Evolutionary conservation across 2,888 invertebrate genomes (phyloP).

Genomic region (Hermaeophaga mercurialis): DNA sequence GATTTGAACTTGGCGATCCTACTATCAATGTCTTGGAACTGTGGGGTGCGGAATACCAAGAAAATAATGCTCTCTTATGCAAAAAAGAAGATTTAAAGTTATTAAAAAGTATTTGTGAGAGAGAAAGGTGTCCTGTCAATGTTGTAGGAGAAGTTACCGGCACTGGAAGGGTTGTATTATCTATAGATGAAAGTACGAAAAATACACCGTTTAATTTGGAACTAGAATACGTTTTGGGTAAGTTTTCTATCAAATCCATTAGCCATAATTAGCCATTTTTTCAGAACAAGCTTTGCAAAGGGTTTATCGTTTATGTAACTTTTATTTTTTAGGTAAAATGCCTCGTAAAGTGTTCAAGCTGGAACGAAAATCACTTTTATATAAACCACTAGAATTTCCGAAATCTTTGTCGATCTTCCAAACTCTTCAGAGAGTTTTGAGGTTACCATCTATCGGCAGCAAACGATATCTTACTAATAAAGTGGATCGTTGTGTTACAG

Average conservation of each 20-base stretch:
- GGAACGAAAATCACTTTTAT: constrained; percentile 46
- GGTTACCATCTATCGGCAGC: constrained; percentile 90
- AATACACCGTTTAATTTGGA: constrained; percentile 85
- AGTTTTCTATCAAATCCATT: constrained; percentile 58
- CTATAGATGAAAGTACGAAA: constrained; percentile 66
- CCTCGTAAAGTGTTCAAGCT: constrained; percentile 71
- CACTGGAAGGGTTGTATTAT: constrained; percentile 72
- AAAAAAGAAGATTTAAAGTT: constrained; percentile 66
- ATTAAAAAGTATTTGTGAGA: constrained; percentile 72
- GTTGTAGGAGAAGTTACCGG: constrained; percentile 93
- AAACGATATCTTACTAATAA: constrained; percentile 91
- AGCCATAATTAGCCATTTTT: no score
- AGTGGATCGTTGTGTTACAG: constrained; percentile 94
- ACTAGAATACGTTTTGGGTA: constrained; percentile 84
- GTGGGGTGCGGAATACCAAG: constrained; percentile 99
- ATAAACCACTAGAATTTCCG: constrained; percentile 50
- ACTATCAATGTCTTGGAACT: constrained; percentile 91
- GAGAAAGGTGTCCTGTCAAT: constrained; percentile 89
- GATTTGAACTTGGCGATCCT: constrained; percentile 91
- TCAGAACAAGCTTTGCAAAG: no score
- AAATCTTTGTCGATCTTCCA: constrained; percentile 64
- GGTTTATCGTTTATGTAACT: no score
- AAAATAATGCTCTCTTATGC: constrained; percentile 90
- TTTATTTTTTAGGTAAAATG: constrained; percentile 78
- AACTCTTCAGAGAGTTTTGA: constrained; percentile 78